These are phyloP conservation scores for Vanessa atalanta DNA, from an alignment of 1,140 invertebrate genomes.

Conservation along the genomic window DNA sequence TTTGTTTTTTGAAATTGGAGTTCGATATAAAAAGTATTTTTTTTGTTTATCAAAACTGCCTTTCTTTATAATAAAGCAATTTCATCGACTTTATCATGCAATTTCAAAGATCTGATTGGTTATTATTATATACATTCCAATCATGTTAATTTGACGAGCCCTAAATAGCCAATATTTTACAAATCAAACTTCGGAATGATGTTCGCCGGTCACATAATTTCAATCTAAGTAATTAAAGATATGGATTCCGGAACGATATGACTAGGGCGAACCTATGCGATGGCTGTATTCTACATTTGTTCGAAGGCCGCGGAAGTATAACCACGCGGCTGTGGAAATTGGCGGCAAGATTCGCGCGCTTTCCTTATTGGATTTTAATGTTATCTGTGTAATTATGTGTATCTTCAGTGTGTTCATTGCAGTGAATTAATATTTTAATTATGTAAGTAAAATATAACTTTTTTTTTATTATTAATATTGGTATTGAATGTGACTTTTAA, in stretches of 20 bases:
- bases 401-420: background rate
- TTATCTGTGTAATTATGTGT: conserved; percentile 19
- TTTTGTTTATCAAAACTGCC: too few relatives aligned
- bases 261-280: conserved; percentile 6
- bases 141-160: background rate
- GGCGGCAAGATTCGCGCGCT: conserved; percentile 18
- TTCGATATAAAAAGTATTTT: too few relatives aligned
- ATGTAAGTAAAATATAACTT: background rate
- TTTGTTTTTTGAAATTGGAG: too few relatives aligned
- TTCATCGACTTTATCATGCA: too few relatives aligned
- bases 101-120: too few relatives aligned
- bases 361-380: conserved; percentile 6
- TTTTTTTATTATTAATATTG: background rate
- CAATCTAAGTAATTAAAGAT: background rate
- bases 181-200: too few relatives aligned
- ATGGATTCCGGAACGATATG: conserved; percentile 17
- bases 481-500: too few relatives aligned
- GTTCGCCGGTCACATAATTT: background rate
- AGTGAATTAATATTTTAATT: background rate
- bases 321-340: conserved; percentile 24
- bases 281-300: conserved; percentile 22
- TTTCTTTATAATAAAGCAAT: too few relatives aligned
- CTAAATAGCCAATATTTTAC: background rate
- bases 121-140: background rate
- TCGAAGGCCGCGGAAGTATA: conserved; percentile 26